Evolutionary conservation across 2,888 invertebrate genomes (phyloP), one percentile per base, ranked within the genome.

Genomic region (Cantharis lateralis): DNA sequence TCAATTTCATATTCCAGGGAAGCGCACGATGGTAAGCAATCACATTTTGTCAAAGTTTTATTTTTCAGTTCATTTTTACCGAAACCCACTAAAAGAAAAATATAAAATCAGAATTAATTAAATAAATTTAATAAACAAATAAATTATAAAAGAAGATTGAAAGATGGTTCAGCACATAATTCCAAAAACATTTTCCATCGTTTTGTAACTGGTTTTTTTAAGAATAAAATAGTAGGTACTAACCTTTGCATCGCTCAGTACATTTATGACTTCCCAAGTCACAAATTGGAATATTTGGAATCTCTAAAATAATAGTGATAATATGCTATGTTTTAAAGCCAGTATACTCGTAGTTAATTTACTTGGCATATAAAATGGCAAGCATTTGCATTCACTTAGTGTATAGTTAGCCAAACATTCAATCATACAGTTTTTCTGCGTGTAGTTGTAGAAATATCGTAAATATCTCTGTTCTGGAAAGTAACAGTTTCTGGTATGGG

Each of bases 381-480:
- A 85, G 74, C 87, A 87, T 48, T 82, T 83, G 75, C 87, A 87
- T 15, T 68, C 86, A 3, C 87, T 84, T 70, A 90, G 85, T 0
- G 93, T 93, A 80, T 91, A 93, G 86, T 94, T 93, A 2, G 93
- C 90, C 72, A 93, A 86, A 81, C 94, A 94, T 86, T 94, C 94
- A 85, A 93, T 88, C 83, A 93, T 91, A 83, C 94, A 94, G 84
- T 93, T 94, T 70, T 91, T 89, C 85, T 93, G 92, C 0, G 93
- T 93, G 86, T 94, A 94, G 48, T 91, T 89, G 86, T 91, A 91
- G 84, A 92, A 94, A 84, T 90, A 93, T 70, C 88, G 89, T 70
- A 94, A 88, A 80, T 91, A 89, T 15, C 92, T 90, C 84, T 94
- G 94, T 68, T 87, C 87, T 78, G 92, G 91, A 85, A 93, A 94